Base-by-base conservation (phyloP, 2,797 vertebrate species). In the Tadarida brasiliensis region DNA sequence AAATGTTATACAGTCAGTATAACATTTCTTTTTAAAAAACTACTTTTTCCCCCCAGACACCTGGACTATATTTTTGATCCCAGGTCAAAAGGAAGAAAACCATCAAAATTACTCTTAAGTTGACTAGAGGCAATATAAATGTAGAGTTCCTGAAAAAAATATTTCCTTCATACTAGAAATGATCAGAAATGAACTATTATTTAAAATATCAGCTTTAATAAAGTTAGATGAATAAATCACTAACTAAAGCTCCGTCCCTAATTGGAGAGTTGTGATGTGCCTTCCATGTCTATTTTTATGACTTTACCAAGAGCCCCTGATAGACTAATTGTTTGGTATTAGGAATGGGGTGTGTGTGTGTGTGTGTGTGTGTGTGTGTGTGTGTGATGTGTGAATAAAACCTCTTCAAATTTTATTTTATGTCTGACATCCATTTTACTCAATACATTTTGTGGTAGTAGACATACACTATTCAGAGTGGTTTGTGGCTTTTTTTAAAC, bases 341-440 rank as follows among this genome's bases (percentile, higher is more conserved):
- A 68, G 73, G 49, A 6, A 9, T 8, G 9, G 44, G 9, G 59
- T 39, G 16, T 47, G 20, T 26, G 33, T n/a, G 7, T 80, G 30
- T 22, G 74, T 81, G 28, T 8, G 12, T 63, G 44, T 10, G 17
- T 59, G 59, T 49, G 35, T 80, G 30, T 51, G 16, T 77, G 26
- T 61, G 15, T 82, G 51, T 49, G 26, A 33, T 30, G 54, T 74
- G 30, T 85, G 76, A 93, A 76, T 74, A 81, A 67, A 95, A 90
- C 12, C 47, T 74, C 2, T 24, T 77, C 26, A 76, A 73, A 90
- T 95, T 87, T 76, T 82, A 3, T 76, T 93, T 82, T 68, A 54
- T 90, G 20, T 87, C 35, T 93, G 59, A 87, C 39, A 76, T 87
- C n/a, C 76, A 76, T 87, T 94, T 95, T 82, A 44, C 22, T 56